phyloP scores from a whole-genome alignment of 2,797 vertebrate species.

The Aeoliscus strigatus region DNA sequence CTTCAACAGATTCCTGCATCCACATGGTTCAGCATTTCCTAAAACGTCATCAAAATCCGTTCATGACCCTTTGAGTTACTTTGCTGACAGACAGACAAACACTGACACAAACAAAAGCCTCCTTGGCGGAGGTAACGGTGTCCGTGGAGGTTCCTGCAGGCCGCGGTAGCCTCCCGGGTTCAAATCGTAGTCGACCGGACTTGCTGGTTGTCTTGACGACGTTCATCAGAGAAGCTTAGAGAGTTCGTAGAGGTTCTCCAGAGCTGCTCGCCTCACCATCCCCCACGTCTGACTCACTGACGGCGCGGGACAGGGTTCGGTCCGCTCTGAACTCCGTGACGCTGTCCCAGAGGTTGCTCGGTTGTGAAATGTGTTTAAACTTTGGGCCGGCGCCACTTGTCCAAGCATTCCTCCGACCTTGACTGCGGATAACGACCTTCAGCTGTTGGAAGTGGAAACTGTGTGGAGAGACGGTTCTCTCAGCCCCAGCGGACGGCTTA shows the following conservation, averaged over 20 bases:
- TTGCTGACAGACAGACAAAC: too few species aligned
- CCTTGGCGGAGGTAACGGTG: too few species aligned
- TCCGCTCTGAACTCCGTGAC: constrained; percentile 40
- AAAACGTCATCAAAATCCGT: too few species aligned
- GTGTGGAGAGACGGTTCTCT: constrained; percentile 56
- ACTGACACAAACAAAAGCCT: too few species aligned
- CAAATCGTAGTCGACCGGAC: too few species aligned
- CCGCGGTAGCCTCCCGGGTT: too few species aligned
- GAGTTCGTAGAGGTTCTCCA: not conserved
- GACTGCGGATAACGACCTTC: constrained; percentile 68
- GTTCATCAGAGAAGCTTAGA: too few species aligned
- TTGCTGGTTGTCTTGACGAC: too few species aligned
- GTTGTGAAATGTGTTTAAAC: constrained; percentile 55
- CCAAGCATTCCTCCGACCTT: constrained; percentile 50
- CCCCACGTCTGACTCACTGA: constrained; percentile 6
- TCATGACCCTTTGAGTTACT: too few species aligned
- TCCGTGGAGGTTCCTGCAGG: too few species aligned
- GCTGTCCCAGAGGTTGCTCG: constrained; percentile 34
- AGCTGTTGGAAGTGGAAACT: constrained; percentile 74
- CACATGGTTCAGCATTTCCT: too few species aligned
- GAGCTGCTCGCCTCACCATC: not conserved
- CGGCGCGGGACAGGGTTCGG: constrained; percentile 24
- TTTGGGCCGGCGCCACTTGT: constrained; percentile 58
- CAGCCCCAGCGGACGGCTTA: constrained; percentile 48
- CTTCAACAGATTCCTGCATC: too few species aligned